Evolutionary conservation across 2,797 vertebrate genomes (phyloP).

Genomic region (Oreochromis grahami): DNA sequence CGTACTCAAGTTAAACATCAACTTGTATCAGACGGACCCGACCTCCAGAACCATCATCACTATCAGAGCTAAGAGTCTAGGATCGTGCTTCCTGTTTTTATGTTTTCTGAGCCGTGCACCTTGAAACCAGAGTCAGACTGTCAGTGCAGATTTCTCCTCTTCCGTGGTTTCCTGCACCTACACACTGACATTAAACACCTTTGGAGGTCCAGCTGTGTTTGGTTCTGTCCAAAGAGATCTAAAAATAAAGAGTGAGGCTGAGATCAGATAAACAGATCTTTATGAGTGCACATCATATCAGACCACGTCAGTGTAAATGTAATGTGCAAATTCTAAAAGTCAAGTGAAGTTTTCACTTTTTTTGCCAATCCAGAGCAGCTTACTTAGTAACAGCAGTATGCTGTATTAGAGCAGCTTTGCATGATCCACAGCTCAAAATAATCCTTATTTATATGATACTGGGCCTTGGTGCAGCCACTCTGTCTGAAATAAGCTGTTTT

Average conservation of each 20-base stretch:
- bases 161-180: neutral
- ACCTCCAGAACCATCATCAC: neutral
- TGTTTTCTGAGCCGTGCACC: neutral
- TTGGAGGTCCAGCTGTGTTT: too few relatives aligned
- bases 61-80: neutral
- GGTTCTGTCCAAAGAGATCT: neutral
- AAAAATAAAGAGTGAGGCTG: neutral
- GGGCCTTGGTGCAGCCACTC: neutral
- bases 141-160: too few relatives aligned
- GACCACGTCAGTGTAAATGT: rapidly evolving
- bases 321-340: neutral
- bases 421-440: neutral
- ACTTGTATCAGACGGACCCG: neutral
- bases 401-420: neutral
- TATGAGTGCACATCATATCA: rapidly evolving
- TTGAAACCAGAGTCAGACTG: neutral
- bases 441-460: neutral
- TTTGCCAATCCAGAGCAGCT: neutral
- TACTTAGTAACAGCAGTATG: neutral
- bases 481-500: rapidly evolving
- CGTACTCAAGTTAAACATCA: rapidly evolving
- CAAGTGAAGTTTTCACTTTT: neutral
- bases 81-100: neutral
- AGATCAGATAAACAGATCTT: neutral
- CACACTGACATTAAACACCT: neutral